phyloP scores from a whole-genome alignment of 2,113 vertebrate species.

The Tetrax tetrax region DNA sequence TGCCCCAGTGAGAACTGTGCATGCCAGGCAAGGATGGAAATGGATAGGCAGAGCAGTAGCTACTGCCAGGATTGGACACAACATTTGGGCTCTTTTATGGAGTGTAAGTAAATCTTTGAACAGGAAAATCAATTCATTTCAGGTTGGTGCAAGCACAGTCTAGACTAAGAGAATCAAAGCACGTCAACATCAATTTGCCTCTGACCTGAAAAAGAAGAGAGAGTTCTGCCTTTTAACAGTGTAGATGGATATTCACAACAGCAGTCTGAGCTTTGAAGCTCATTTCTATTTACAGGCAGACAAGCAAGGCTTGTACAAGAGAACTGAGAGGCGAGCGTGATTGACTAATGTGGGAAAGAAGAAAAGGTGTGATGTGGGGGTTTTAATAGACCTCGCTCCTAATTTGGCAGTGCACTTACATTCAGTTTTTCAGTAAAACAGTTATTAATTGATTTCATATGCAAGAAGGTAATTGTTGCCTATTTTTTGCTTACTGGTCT shows the following conservation, averaged over 20 bases:
- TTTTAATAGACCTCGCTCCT: not conserved
- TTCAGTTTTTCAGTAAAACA: not conserved
- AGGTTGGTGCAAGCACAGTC: not conserved
- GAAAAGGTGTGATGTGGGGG: not conserved
- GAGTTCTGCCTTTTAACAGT: not conserved
- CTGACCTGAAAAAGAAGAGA: constrained; percentile 37
- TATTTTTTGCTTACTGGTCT: not conserved
- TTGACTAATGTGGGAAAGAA: not conserved
- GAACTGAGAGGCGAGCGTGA: not conserved
- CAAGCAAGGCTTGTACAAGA: not conserved
- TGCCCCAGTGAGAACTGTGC: not conserved
- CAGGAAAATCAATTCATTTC: constrained; percentile 8
- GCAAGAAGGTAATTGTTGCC: not conserved
- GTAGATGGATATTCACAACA: not conserved
- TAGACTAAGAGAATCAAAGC: constrained; percentile 47
- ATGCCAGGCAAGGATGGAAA: not conserved
- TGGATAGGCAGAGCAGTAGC: not conserved
- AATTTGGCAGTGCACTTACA: not conserved
- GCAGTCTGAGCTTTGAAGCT: constrained; percentile 38
- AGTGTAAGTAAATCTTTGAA: not conserved
- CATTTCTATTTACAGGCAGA: constrained; percentile 22
- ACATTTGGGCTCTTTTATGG: not conserved
- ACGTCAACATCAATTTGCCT: constrained; percentile 32
- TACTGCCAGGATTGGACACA: not conserved
- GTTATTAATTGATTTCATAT: not conserved